These are phyloP conservation scores for Lutjanus campechanus DNA, from an alignment of 2,797 vertebrate genomes.

Conservation along the genomic window DNA sequence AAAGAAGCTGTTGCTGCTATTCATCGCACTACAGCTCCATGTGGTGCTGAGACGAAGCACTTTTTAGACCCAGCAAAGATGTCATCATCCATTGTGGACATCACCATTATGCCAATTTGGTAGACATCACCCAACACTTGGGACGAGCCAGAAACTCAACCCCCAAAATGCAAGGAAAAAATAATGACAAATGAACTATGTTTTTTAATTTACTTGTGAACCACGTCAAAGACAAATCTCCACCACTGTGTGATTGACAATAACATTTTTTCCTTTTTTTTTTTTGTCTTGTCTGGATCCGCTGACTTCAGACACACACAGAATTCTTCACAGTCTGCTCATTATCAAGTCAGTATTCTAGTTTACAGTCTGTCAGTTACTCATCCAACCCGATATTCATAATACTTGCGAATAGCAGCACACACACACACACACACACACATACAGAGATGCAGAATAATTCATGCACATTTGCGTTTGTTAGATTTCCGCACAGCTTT, in stretches of 20 bases:
- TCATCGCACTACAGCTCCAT: too few relatives aligned
- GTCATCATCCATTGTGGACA: too few relatives aligned
- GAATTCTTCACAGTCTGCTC: slow-evolving; percentile 7
- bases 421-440: slow-evolving; percentile 13
- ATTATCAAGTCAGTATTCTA: slow-evolving; percentile 23
- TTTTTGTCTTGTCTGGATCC: background rate
- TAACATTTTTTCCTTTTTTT: background rate
- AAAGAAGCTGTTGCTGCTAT: too few relatives aligned
- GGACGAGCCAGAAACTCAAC: background rate
- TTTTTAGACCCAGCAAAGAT: background rate
- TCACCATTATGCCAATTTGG: too few relatives aligned
- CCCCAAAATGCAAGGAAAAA: background rate
- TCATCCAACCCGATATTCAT: slow-evolving; percentile 20
- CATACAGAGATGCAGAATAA: background rate
- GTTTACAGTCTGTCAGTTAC: slow-evolving; percentile 32
- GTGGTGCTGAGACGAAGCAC: too few relatives aligned
- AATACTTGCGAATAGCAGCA: background rate
- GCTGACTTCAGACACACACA: background rate
- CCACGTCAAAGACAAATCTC: background rate
- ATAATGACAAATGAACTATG: background rate
- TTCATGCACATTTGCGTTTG: background rate
- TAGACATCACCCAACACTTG: too few relatives aligned
- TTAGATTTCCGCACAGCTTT: background rate
- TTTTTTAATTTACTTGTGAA: background rate
- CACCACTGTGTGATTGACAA: background rate